Conservation (phyloP, 2,888 invertebrate genomes). For the Barypeithes pellucidus region DNA sequence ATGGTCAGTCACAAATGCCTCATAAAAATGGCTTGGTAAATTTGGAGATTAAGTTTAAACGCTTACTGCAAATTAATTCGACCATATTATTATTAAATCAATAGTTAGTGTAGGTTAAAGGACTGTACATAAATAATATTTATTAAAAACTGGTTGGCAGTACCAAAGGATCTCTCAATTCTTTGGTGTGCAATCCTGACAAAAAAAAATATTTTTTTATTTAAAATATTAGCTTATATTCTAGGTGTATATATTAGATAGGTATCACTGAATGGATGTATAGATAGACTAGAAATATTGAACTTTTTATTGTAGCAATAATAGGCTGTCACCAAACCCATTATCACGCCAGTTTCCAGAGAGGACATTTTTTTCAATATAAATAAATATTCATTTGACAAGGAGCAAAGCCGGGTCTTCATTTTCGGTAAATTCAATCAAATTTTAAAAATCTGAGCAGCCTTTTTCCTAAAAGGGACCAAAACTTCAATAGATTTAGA, state of each 20-base stretch:
- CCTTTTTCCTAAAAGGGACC: too few relatives aligned
- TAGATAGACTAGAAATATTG: slow-evolving; percentile 11
- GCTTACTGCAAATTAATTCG: slow-evolving; percentile 1
- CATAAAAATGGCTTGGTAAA: too few relatives aligned
- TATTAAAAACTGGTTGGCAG: slow-evolving; percentile 16
- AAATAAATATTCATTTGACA: neutral
- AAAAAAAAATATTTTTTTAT: slow-evolving; percentile 29
- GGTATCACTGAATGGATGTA: slow-evolving; percentile 11
- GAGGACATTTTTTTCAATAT: neutral
- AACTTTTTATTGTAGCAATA: slow-evolving; percentile 23
- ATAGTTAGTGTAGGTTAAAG: slow-evolving; percentile 12
- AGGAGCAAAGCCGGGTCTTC: too few relatives aligned
- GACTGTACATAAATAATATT: slow-evolving; percentile 16
- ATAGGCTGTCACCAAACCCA: neutral
- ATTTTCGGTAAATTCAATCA: too few relatives aligned
- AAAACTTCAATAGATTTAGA: too few relatives aligned
- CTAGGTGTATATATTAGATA: slow-evolving; percentile 17
- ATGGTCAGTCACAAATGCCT: too few relatives aligned
- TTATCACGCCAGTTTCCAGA: slow-evolving; percentile 1
- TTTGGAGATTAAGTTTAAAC: neutral
- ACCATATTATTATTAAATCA: slow-evolving; percentile 18
- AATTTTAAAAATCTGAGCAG: too few relatives aligned
- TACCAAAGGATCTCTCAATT: neutral
- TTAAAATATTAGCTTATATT: slow-evolving; percentile 20
- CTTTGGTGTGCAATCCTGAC: slow-evolving; percentile 19